Evolutionary conservation across 2,888 invertebrate genomes (phyloP), one percentile per base, ranked within the genome.

Genomic region (Calameuta pallipes): DNA sequence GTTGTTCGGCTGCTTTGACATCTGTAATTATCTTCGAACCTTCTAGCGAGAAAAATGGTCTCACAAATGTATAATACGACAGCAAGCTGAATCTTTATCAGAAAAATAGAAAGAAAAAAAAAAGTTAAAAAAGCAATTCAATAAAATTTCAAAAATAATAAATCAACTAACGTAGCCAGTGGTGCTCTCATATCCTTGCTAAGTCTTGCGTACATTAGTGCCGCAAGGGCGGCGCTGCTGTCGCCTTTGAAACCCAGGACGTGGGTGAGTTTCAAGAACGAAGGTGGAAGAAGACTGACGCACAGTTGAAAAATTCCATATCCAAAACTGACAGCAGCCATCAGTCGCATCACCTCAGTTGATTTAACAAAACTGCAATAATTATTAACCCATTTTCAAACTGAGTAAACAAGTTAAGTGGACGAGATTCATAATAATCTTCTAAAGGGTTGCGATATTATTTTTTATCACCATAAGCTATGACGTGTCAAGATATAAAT

Each of bases 51-150:
- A 95, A 95, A 87, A 95, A 94, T 69, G 95, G 95, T 77, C 94
- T 92, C 6, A 95, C 94, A 70, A 95, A 94, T 30, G 95, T 95
- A 86, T 95, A 94, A 87, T 95, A 95, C 95, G 95, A 95, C 74
- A 95, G 88, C 56, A 56, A 23, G 56, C 56, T 56, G 56, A 56
- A 56, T 2, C 56, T 56, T 56, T 23, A 2, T 56, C 2, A 9
- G 23, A 56, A 0, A 56, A 23, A 56, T 56, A 9, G 31, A 90
- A 79, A 30, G 36, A 36, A 36, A 12, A 3, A 12, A 3, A 88
- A 85, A 31, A 89, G 83, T 68, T 90, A 86, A 70, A 6, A 78
- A 79, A 11, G 56, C n/a, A 70, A 78, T 74, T 13, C 35, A 6
- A 35, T 6, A 69, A 78, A 78, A 71, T 73, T 33, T 31, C 35